Evolutionary conservation across 2,797 vertebrate species (phyloP), one percentile per base, ranked within the genome.

Genomic region (Pachyuromys duprasi): DNA sequence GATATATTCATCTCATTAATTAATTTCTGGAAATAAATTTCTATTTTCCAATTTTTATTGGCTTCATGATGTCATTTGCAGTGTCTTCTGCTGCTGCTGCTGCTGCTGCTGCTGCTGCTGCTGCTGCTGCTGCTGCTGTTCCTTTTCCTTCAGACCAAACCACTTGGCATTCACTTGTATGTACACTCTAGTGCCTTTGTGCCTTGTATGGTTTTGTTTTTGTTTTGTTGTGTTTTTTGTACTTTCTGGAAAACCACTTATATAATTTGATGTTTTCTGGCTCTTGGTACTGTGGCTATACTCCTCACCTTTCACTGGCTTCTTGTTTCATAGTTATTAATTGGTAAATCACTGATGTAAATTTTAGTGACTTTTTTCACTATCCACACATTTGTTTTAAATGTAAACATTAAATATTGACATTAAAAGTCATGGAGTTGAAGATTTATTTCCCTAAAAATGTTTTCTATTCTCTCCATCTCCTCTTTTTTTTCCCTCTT

Each of bases 401-500:
- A 72, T 88, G n/a, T 33, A 39, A 18, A 74, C 74, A 4, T 53
- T 76, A 18, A 3, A 0, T 39, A 89, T n/a, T 39, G 13, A 62
- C 28, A 22, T 74, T 49, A 72, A 84, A 33, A 28, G 0, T 39
- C 22, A 39, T 13, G 20, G 17, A 80, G 4, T 22, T 42, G 13
- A 28, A 26, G 22, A 33, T 31, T 45, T 69, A 49, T 87, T 62
- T 28, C 31, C 49, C 15, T 36, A 42, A 5, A 86, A 67, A 31
- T 1, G 33, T 70, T 11, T 3, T 60, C 22, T 11, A 6, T 3
- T 76, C 42, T 15, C 1, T 13, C 11, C 2, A 8, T 18, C 20
- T 11, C 4, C 8, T 8, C 11, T 7, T 28, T 24, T 12, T 20
- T 18, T n/a, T 31, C 8, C 3, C 12, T 3, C 49, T 1, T 7